Evolutionary conservation across 35 echinoderm and acorn worm species (phyloP).

Genomic region (Heliocidaris erythrogramma): DNA sequence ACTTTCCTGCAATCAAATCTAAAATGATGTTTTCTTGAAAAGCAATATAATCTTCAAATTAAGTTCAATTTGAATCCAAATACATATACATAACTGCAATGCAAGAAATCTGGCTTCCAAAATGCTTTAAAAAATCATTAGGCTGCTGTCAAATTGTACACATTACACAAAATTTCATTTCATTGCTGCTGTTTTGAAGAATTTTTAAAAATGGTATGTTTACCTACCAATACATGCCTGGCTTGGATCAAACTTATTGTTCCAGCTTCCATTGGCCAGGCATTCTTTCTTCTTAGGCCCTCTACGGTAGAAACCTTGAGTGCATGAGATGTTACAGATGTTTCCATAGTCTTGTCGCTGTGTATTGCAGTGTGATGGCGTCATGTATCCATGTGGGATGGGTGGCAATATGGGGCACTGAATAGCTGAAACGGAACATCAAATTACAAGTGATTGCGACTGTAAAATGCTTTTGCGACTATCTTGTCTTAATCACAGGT

Average conservation of each 20-base stretch:
- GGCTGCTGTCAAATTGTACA: too few species aligned
- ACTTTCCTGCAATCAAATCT: background rate
- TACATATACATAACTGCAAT: too few species aligned
- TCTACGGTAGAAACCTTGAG: slow-evolving; percentile 60
- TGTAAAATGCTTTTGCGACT: background rate
- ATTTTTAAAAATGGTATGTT: background rate
- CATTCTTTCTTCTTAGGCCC: slow-evolving; percentile 54
- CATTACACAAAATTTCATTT: too few species aligned
- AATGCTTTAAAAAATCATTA: too few species aligned
- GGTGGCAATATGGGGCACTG: slow-evolving; percentile 55
- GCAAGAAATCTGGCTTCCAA: too few species aligned
- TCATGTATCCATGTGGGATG: slow-evolving; percentile 38
- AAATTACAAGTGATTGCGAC: background rate
- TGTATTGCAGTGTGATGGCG: slow-evolving; percentile 48
- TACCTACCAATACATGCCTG: slow-evolving; percentile 62
- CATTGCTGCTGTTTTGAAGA: too few species aligned
- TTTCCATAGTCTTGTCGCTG: slow-evolving; percentile 32
- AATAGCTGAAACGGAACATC: slow-evolving; percentile 54
- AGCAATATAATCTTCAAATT: too few species aligned
- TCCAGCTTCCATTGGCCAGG: slow-evolving; percentile 58
- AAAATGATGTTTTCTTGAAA: too few species aligned
- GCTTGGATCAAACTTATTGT: background rate
- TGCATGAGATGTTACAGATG: slow-evolving; percentile 50
- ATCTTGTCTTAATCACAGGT: too few species aligned
- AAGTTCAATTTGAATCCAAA: too few species aligned